Percentiles rank a stretch among this genome's conserved stretches.
Conservation (phyloP, 2,113 vertebrate species). For the Bungarus multicinctus region DNA sequence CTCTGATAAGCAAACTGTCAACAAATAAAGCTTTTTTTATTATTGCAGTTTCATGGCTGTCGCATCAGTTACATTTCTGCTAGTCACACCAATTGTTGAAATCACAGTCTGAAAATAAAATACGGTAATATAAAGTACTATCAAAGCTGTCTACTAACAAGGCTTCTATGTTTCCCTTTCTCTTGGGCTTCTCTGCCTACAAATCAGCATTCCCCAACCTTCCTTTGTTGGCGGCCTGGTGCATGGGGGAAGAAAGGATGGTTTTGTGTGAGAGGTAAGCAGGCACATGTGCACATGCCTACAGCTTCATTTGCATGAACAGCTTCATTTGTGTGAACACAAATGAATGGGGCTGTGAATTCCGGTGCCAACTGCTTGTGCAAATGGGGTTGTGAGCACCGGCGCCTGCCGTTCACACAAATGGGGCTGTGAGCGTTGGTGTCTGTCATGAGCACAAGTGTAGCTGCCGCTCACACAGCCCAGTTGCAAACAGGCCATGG, state of each 20-base stretch:
- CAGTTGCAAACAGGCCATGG: neutral
- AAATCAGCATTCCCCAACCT: neutral
- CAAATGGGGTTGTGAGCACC: no score
- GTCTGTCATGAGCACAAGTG: no score
- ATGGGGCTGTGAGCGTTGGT: rapidly evolving
- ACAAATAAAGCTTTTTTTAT: neutral
- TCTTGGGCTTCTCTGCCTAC: neutral
- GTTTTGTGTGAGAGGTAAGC: neutral
- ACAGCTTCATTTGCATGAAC: neutral
- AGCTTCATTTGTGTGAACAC: no score
- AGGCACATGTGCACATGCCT: neutral
- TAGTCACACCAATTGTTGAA: neutral
- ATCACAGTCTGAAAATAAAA: neutral
- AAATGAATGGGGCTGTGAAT: neutral
- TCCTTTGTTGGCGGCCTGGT: rapidly evolving
- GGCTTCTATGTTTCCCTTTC: neutral
- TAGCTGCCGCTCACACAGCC: neutral
- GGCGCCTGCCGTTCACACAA: rapidly evolving
- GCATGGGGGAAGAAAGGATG: neutral
- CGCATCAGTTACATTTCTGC: neutral
- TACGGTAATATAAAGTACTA: neutral
- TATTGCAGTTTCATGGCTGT: neutral
- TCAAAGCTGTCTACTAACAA: neutral
- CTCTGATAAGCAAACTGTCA: neutral
- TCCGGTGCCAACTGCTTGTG: no score